A percentile compares a stretch with the other conserved stretches of the same genome.
These are phyloP conservation scores for Loriculus beryllinus DNA, from an alignment of 2,797 vertebrate genomes.

Conservation along the genomic window DNA sequence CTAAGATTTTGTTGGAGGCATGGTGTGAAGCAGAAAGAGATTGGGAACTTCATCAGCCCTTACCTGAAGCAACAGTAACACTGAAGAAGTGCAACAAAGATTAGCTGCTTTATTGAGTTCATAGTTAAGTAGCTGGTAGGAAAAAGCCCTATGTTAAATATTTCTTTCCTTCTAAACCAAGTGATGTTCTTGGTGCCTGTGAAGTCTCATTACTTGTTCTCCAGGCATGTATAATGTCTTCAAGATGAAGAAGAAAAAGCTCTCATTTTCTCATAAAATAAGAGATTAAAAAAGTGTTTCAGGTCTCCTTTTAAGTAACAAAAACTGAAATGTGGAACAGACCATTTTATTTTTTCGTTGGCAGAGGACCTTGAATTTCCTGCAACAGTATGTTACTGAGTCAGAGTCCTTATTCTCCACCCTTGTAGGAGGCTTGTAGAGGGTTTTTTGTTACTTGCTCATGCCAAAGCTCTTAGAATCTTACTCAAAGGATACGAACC, in stretches of 20 bases:
- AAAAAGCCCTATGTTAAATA: neutral
- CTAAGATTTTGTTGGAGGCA: neutral
- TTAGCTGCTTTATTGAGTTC: accelerated
- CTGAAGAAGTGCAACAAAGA: neutral
- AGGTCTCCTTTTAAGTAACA: neutral
- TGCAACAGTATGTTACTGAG: accelerated
- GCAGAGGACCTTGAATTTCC: neutral
- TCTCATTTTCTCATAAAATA: neutral
- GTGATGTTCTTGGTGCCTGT: neutral
- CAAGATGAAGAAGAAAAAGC: neutral
- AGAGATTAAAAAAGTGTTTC: neutral
- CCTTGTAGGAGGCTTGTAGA: neutral
- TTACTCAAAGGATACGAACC: neutral
- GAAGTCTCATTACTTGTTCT: neutral
- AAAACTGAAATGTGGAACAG: neutral
- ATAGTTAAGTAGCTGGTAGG: neutral
- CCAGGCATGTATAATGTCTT: neutral
- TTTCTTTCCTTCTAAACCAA: neutral
- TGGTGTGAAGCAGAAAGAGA: neutral
- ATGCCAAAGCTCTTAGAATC: neutral
- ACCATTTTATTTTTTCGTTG: neutral
- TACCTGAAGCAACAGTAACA: neutral
- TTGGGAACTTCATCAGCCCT: neutral
- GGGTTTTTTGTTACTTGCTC: neutral
- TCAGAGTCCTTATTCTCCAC: neutral